Base-by-base conservation (phyloP, 2,113 vertebrate species). In the Ptilonorhynchus violaceus region DNA sequence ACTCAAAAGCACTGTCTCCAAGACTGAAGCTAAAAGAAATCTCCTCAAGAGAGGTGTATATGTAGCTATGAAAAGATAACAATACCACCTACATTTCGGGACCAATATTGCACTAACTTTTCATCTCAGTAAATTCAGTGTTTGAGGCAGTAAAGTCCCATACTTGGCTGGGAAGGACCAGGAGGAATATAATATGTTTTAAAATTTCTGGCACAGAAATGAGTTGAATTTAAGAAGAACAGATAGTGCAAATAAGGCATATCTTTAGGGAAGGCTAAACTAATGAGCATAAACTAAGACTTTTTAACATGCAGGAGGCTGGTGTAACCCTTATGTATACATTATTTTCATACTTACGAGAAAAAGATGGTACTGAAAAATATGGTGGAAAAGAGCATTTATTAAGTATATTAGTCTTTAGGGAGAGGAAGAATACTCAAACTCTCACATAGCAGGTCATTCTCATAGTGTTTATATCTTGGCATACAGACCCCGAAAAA, bases 1-100 rank as follows among this genome's bases (percentile, higher is more conserved):
- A 83, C 78, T 92, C 85, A 80, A 96, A 96, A 90, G 33, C 22
- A 39, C 44, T 85, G 53, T 79, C 84, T 96, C 67, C 50, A 76
- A 66, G 84, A 79, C 85, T 90, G 83, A 83, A 95, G 39, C 85
- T 93, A 64, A 96, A 95, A 82, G 72, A 96, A 96, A 68, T 77
- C 85, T 95, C 46, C 95, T 93, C 89, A 81, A 63, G 94, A 96
- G 93, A 88, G 81, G 66, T 77, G 49, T 93, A 79, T 89, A 82
- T 58, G 78, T 77, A 80, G 70, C 82, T 67, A 46, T 74, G 93
- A 95, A 90, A 95, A 78, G 47, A 83, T 67, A 80, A 58, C 39
- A 31, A 92, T 95, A 92, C 88, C 55, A 92, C 67, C 62, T 90
- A 88, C 78, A 64, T 92, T 92, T 85, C 3, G 2, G 55, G 53